Percentiles rank a stretch among this genome's conserved stretches.
These are phyloP conservation scores for Listronotus oregonensis DNA, from an alignment of 1,140 invertebrate genomes.

Conservation along the genomic window DNA sequence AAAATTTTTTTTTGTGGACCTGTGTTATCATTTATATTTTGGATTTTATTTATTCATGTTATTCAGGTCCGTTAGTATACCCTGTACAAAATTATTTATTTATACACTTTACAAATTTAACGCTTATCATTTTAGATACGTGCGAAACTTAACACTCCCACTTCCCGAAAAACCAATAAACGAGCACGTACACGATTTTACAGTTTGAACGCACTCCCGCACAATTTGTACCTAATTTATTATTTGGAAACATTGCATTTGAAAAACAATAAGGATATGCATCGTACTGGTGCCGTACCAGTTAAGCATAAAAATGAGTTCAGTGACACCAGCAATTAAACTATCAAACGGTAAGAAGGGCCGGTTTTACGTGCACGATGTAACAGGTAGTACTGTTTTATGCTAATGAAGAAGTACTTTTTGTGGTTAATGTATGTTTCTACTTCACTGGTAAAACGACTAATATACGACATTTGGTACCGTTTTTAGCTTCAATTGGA, in stretches of 20 bases:
- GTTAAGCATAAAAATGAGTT: slow-evolving; percentile 28
- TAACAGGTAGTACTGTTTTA: slow-evolving; percentile 18
- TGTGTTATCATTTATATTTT: no score
- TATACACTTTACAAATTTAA: no score
- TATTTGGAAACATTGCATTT: no score
- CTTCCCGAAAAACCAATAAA: not conserved
- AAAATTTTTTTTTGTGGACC: no score
- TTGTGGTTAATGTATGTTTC: slow-evolving; percentile 4
- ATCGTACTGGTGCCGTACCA: slow-evolving; percentile 4
- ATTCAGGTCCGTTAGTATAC: no score
- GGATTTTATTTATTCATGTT: no score
- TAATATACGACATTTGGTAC: slow-evolving; percentile 23
- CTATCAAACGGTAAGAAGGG: slow-evolving; percentile 19
- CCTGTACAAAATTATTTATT: no score
- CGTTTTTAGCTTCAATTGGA: slow-evolving; percentile 23
- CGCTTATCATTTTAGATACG: no score
- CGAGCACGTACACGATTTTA: not conserved
- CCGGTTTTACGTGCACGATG: slow-evolving; percentile 12
- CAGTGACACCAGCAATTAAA: slow-evolving; percentile 30
- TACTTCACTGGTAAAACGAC: slow-evolving; percentile 13
- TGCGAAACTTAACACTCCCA: not conserved
- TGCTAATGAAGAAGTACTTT: slow-evolving; percentile 9
- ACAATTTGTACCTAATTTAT: no score
- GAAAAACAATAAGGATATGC: slow-evolving; percentile 9
- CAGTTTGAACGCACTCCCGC: no score